Conservation (phyloP, 2,888 invertebrate species). For the Morinoia aosen region DNA sequence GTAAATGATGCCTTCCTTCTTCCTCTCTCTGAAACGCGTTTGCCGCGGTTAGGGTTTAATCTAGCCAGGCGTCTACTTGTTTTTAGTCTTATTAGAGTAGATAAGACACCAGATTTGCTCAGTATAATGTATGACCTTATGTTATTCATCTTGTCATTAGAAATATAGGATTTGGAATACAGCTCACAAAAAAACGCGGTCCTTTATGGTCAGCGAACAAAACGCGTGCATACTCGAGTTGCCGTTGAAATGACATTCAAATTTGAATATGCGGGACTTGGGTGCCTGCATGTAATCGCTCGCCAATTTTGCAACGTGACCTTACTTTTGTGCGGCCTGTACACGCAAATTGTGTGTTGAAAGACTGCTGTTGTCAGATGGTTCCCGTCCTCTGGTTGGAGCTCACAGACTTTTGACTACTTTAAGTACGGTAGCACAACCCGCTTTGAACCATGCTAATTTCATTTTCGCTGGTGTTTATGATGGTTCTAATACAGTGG, state of each 20-base stretch:
- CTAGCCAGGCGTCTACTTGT: too few relatives aligned
- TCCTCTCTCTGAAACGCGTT: too few relatives aligned
- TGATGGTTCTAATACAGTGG: background rate
- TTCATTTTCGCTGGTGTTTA: background rate
- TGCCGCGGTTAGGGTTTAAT: too few relatives aligned
- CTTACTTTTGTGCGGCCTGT: background rate
- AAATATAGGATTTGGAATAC: background rate
- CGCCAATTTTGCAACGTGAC: background rate
- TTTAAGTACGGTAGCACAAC: background rate
- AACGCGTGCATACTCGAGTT: background rate
- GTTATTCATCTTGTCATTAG: background rate
- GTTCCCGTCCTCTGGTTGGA: background rate
- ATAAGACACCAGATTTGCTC: too few relatives aligned
- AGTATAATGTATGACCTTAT: background rate
- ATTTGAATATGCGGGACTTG: background rate
- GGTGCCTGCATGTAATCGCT: background rate
- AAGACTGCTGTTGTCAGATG: background rate
- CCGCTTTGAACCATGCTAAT: background rate
- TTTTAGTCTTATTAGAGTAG: too few relatives aligned
- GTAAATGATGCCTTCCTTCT: too few relatives aligned
- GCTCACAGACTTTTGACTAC: background rate
- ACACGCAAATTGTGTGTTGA: background rate
- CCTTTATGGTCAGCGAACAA: background rate
- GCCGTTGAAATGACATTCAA: background rate
- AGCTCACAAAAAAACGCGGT: background rate